Evolutionary conservation across 2,797 vertebrate species (phyloP), one percentile per base, ranked within the genome.

Genomic region (Malacoctenus gilli): DNA sequence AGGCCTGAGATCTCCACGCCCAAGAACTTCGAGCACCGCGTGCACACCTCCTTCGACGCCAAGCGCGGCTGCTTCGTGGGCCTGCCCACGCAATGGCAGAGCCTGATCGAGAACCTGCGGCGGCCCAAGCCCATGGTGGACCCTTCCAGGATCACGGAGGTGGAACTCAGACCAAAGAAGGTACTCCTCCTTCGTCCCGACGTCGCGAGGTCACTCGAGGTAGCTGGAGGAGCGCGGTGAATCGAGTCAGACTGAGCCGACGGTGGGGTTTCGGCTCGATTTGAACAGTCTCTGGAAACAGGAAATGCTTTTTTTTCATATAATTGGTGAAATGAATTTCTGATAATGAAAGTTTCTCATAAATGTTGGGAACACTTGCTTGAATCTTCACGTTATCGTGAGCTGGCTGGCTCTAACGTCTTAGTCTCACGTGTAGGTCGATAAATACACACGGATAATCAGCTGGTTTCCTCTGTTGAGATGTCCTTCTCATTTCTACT

Each of bases 161-260:
- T 99, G 82, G 96, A 99, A 58, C 92, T 98, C 40, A 95, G 95
- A 84, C 97, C 97, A 70, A 97, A 96, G 93, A 99, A 99, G 96
- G 97, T 98, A 81, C 23, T n/a, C n/a, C n/a, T n/a, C n/a, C n/a
- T n/a, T n/a, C n/a, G n/a, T n/a, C n/a, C n/a, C n/a, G n/a, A n/a
- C n/a, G n/a, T n/a, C n/a, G n/a, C n/a, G n/a, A n/a, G n/a, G n/a
- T n/a, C n/a, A n/a, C n/a, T n/a, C n/a, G n/a, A n/a, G n/a, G n/a
- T n/a, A n/a, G n/a, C n/a, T n/a, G n/a, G n/a, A n/a, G n/a, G n/a
- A n/a, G n/a, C n/a, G n/a, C n/a, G n/a, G n/a, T n/a, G n/a, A n/a
- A n/a, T n/a, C n/a, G n/a, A n/a, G n/a, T n/a, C n/a, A n/a, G n/a
- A n/a, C n/a, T n/a, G n/a, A n/a, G n/a, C n/a, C n/a, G n/a, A n/a